phyloP scores from a whole-genome alignment of 2,888 invertebrate species.

The Brachyptera risi region DNA sequence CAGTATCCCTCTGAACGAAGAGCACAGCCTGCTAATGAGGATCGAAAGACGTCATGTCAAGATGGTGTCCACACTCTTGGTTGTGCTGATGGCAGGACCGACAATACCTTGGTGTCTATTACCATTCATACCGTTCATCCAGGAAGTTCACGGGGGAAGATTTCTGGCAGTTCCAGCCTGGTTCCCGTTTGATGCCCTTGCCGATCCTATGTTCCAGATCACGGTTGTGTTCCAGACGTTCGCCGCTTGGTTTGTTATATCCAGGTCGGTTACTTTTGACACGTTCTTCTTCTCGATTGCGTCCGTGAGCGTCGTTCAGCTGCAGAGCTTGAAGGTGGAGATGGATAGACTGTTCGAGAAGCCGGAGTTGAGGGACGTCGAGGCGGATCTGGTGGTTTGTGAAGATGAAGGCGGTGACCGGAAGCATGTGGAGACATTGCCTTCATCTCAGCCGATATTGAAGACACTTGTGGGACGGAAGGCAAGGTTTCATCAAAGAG shows the following conservation, averaged over 20 bases:
- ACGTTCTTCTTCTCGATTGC: conserved; percentile 11
- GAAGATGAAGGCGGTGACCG: too few relatives aligned
- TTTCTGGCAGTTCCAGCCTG: background rate
- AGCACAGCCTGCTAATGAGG: background rate
- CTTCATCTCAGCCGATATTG: too few relatives aligned
- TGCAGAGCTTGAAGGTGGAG: background rate
- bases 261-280: conserved; percentile 2
- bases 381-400: background rate
- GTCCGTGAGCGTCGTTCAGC: background rate
- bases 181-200: conserved; percentile 14
- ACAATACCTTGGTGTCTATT: conserved; percentile 1
- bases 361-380: background rate
- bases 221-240: conserved; percentile 15
- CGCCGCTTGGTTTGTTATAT: background rate
- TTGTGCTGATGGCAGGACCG: background rate
- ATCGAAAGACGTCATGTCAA: background rate
- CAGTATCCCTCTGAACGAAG: background rate
- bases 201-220: conserved; percentile 10
- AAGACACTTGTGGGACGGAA: background rate
- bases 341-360: background rate
- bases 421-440: too few relatives aligned
- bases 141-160: background rate
- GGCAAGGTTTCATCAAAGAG: too few relatives aligned
- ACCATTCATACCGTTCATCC: conserved; percentile 11
- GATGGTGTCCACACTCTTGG: background rate